phyloP scores from a whole-genome alignment of 2,113 vertebrate genomes.

The Thermophis baileyi region DNA sequence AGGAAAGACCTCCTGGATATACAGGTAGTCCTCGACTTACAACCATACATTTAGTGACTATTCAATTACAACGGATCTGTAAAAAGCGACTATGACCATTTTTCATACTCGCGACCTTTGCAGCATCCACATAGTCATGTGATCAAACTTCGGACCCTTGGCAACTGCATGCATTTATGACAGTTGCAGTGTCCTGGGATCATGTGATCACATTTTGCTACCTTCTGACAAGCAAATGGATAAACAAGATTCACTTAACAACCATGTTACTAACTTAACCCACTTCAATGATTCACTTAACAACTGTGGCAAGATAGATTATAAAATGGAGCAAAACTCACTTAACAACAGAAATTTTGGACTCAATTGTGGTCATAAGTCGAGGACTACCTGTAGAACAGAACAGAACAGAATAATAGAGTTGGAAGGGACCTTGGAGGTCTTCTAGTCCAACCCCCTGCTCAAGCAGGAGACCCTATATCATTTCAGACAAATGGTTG shows the following conservation, averaged over 20 bases:
- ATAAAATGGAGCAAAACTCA: background rate
- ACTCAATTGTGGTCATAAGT: too few species aligned
- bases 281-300: background rate
- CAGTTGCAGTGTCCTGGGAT: background rate
- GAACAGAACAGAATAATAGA: too few species aligned
- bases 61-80: background rate
- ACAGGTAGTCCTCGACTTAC: background rate
- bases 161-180: background rate
- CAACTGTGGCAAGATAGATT: background rate
- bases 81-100: background rate
- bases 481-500: too few species aligned
- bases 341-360: background rate
- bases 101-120: background rate
- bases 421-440: too few species aligned
- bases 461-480: too few species aligned
- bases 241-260: background rate
- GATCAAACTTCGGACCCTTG: background rate
- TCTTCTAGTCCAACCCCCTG: too few species aligned
- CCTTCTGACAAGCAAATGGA: background rate
- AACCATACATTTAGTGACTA: background rate
- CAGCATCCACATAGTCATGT: background rate
- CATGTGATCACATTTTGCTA: background rate
- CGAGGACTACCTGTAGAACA: too few species aligned
- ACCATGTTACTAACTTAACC: background rate
- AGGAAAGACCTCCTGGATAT: background rate